A percentile compares a stretch with the other conserved stretches of the same genome.
Evolutionary conservation across 2,797 vertebrate species (phyloP).

Genomic region (Gambelia wislizenii): DNA sequence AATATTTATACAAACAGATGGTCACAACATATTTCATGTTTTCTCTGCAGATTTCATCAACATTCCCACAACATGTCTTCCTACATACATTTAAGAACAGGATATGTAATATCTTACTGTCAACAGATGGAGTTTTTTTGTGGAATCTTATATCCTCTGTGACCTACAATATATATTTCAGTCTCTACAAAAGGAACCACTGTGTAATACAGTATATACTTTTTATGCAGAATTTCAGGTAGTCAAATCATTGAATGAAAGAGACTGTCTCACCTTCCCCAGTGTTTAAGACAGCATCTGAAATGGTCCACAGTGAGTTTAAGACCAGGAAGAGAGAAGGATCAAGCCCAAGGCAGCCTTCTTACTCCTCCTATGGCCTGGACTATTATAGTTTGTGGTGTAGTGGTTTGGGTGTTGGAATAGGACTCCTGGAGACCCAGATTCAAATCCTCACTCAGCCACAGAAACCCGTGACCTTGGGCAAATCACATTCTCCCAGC

Average conservation of each 20-base stretch:
- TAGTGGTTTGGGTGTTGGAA: too few relatives aligned
- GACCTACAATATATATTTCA: slow-evolving; percentile 45
- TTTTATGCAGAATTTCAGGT: slow-evolving; percentile 69
- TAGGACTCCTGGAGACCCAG: too few relatives aligned
- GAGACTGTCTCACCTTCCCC: slow-evolving; percentile 42
- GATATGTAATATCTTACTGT: slow-evolving; percentile 6
- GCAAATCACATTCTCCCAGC: too few relatives aligned
- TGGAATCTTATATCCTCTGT: slow-evolving; percentile 59
- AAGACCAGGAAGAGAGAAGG: neutral
- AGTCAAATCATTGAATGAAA: slow-evolving; percentile 51
- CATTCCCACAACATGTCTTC: slow-evolving; percentile 35
- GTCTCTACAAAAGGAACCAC: slow-evolving; percentile 48
- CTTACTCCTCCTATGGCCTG: neutral
- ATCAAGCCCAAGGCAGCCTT: neutral
- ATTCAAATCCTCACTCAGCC: too few relatives aligned
- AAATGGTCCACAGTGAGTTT: neutral
- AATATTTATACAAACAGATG: neutral
- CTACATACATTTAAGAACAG: slow-evolving; percentile 10
- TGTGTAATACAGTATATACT: slow-evolving; percentile 54
- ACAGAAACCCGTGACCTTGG: too few relatives aligned
- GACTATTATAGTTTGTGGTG: neutral
- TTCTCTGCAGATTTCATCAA: slow-evolving; percentile 35
- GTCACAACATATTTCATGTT: neutral
- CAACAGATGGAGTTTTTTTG: slow-evolving; percentile 47
- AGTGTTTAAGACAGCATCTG: slow-evolving; percentile 52